Evolutionary conservation across 2,797 vertebrate genomes (phyloP).

Genomic region (Pelodytes ibericus): DNA sequence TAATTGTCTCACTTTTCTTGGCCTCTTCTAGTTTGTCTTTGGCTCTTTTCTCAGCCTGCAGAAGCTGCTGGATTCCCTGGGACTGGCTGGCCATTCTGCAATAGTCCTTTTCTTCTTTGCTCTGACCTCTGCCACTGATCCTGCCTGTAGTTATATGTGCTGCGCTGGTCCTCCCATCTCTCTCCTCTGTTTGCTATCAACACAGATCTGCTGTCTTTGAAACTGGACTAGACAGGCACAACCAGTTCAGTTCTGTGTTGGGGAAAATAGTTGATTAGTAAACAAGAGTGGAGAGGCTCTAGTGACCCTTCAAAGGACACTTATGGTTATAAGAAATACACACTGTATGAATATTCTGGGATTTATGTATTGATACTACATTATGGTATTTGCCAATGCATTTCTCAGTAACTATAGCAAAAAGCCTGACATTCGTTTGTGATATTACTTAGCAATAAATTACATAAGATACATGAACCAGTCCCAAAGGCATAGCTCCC

Average conservation of each 20-base stretch:
- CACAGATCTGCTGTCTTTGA: constrained; percentile 6
- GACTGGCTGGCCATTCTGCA: constrained; percentile 74
- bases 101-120: background rate
- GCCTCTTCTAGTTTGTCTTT: constrained; percentile 80
- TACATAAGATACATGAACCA: too few relatives aligned
- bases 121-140: constrained; percentile 3
- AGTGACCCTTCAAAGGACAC: background rate
- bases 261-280: background rate
- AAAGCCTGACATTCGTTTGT: too few relatives aligned
- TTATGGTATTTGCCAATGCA: too few relatives aligned
- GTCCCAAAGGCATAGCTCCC: too few relatives aligned
- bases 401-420: too few relatives aligned
- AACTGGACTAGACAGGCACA: constrained; percentile 26
- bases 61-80: constrained; percentile 77
- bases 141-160: background rate
- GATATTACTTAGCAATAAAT: too few relatives aligned
- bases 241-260: background rate
- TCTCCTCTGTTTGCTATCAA: constrained; percentile 32
- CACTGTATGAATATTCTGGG: too few relatives aligned
- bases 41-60: constrained; percentile 78
- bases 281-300: background rate
- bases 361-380: too few relatives aligned
- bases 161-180: background rate
- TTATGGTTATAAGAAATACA: background rate
- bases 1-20: constrained; percentile 69